Conservation (phyloP, 2,113 vertebrate species). For the Lepus timidus region DNA sequence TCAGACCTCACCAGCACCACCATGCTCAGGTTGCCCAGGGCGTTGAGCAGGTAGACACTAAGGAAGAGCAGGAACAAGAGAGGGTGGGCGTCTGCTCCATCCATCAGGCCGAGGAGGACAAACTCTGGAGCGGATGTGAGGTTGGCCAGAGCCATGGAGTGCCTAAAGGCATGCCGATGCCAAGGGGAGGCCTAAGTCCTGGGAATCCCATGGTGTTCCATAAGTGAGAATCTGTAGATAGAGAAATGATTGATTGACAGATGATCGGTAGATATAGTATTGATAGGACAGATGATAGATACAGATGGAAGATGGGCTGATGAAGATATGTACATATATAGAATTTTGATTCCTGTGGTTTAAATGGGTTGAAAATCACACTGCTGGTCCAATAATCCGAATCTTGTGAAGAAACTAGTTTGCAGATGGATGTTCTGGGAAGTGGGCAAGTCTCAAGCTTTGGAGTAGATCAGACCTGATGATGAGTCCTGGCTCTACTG, state of each 20-base stretch:
- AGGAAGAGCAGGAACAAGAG: slow-evolving; percentile 70
- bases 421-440: not conserved
- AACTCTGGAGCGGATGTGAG: not conserved
- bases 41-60: slow-evolving; percentile 54
- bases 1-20: slow-evolving; percentile 46
- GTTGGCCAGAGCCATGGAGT: slow-evolving; percentile 42
- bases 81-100: not conserved
- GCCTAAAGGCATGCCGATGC: accelerated
- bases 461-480: not conserved
- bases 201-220: not conserved
- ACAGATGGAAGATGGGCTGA: too few relatives aligned
- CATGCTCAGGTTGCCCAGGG: slow-evolving; percentile 63
- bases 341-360: not conserved
- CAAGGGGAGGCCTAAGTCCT: not conserved
- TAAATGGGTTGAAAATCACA: not conserved
- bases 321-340: too few relatives aligned
- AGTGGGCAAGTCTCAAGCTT: not conserved
- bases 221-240: not conserved
- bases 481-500: not conserved
- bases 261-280: too few relatives aligned
- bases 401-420: slow-evolving; percentile 1
- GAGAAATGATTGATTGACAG: too few relatives aligned
- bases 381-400: not conserved
- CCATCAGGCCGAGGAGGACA: slow-evolving; percentile 70
- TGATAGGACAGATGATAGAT: not conserved